Evolutionary conservation across 2,113 vertebrate genomes (phyloP).

Genomic region (Peromyscus maniculatus): DNA sequence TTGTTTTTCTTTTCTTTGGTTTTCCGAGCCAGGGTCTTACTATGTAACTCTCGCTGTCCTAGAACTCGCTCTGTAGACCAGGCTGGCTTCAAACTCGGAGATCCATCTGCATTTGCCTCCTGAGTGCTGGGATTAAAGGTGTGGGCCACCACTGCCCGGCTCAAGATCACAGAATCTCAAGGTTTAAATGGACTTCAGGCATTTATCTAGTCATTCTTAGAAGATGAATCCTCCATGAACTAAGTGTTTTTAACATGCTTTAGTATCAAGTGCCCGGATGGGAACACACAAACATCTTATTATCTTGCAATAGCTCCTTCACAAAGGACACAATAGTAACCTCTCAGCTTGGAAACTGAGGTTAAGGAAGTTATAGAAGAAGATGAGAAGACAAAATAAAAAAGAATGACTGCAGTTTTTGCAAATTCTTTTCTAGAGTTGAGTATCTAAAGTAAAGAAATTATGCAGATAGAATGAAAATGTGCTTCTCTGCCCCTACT

Average conservation of each 20-base stretch:
- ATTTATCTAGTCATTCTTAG: background rate
- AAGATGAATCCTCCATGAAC: background rate
- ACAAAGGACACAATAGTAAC: background rate
- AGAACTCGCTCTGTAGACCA: background rate
- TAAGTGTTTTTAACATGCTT: background rate
- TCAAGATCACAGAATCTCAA: background rate
- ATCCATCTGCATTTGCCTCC: background rate
- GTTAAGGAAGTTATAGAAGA: background rate
- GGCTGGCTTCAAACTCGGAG: background rate
- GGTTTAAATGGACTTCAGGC: background rate
- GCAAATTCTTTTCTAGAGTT: conserved; percentile 27
- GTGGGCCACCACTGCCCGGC: background rate
- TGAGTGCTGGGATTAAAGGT: background rate
- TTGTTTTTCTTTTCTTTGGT: no score
- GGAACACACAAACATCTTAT: background rate
- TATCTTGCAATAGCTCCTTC: background rate
- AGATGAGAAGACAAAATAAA: background rate
- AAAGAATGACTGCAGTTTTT: background rate
- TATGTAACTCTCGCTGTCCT: background rate
- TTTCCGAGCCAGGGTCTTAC: background rate
- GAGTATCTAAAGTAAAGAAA: conserved; percentile 38
- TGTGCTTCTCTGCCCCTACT: no score
- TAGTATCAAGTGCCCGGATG: background rate
- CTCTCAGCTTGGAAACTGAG: background rate
- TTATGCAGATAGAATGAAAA: conserved; percentile 17